phyloP scores from a whole-genome alignment of 2,888 invertebrate species.

The Agrotis puta region DNA sequence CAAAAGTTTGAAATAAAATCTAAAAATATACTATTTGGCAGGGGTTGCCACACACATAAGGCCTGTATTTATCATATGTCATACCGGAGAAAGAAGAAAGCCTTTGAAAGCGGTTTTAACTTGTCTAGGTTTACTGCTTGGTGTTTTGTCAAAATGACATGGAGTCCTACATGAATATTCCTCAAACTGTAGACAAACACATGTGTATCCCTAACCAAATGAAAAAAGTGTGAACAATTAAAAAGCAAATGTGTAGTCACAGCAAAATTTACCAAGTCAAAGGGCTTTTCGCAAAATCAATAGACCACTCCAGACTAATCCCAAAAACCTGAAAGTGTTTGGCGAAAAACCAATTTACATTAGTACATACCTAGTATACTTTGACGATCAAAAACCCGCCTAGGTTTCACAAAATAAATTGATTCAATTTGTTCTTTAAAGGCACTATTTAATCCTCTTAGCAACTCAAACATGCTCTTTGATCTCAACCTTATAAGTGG shows the following conservation, averaged over 20 bases:
- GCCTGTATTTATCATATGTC: too few relatives aligned
- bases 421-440: neutral
- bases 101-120: too few relatives aligned
- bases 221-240: too few relatives aligned
- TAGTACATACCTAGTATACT: neutral
- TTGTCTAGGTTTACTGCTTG: too few relatives aligned
- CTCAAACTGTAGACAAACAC: too few relatives aligned
- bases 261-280: neutral
- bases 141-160: too few relatives aligned
- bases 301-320: neutral
- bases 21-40: too few relatives aligned
- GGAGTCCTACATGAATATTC: too few relatives aligned
- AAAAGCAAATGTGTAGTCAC: neutral
- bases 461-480: conserved; percentile 6
- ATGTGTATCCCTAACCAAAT: too few relatives aligned
- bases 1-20: too few relatives aligned
- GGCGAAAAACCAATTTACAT: neutral
- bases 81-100: too few relatives aligned
- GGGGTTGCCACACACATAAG: too few relatives aligned
- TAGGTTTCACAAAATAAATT: neutral
- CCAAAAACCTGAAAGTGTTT: neutral
- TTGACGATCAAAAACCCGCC: neutral
- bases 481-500: conserved; percentile 44
- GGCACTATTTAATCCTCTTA: conserved; percentile 19
- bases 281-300: neutral